A percentile compares a stretch with the other conserved stretches of the same genome.
Evolutionary conservation across 2,888 invertebrate genomes (phyloP).

Genomic region (Creontiades dilutus): DNA sequence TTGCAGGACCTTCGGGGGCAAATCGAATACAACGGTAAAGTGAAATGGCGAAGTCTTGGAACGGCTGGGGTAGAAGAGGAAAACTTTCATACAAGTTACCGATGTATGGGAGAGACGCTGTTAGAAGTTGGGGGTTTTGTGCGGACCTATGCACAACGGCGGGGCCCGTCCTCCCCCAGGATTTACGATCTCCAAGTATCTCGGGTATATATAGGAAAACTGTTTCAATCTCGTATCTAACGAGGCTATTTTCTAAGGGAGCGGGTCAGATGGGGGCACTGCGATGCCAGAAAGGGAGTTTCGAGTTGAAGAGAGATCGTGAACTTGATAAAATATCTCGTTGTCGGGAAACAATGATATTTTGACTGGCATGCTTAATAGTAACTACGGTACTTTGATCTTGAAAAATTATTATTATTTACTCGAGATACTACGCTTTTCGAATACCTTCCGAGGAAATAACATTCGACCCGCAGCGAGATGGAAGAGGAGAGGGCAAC

Average conservation of each 20-base stretch:
- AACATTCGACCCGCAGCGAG: too few species aligned
- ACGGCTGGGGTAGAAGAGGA: conserved; percentile 13
- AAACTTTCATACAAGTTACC: conserved; percentile 54
- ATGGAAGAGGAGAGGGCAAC: too few species aligned
- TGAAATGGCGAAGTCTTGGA: conserved; percentile 3
- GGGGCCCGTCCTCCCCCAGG: conserved; percentile 20
- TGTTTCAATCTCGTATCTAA: conserved; percentile 71
- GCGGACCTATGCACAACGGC: conserved; percentile 50
- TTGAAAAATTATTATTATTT: too few species aligned
- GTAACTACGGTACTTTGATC: background rate
- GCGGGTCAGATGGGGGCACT: conserved; percentile 37
- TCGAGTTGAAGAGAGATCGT: conserved; percentile 21
- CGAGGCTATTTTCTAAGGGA: conserved; percentile 67
- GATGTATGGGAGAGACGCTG: conserved; percentile 42
- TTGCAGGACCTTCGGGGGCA: conserved; percentile 16
- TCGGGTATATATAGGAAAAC: conserved; percentile 53
- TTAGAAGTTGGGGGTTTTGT: conserved; percentile 48
- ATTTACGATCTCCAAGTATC: conserved; percentile 65
- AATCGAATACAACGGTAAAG: conserved; percentile 32
- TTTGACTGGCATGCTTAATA: conserved; percentile 52
- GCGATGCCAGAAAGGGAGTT: conserved; percentile 3
- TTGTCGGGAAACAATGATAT: background rate
- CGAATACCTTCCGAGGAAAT: too few species aligned
- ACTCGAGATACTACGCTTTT: too few species aligned
- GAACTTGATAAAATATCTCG: conserved; percentile 44